These are phyloP conservation scores for Cyrtonyx montezumae DNA, from an alignment of 2,113 vertebrate genomes.

Conservation along the genomic window DNA sequence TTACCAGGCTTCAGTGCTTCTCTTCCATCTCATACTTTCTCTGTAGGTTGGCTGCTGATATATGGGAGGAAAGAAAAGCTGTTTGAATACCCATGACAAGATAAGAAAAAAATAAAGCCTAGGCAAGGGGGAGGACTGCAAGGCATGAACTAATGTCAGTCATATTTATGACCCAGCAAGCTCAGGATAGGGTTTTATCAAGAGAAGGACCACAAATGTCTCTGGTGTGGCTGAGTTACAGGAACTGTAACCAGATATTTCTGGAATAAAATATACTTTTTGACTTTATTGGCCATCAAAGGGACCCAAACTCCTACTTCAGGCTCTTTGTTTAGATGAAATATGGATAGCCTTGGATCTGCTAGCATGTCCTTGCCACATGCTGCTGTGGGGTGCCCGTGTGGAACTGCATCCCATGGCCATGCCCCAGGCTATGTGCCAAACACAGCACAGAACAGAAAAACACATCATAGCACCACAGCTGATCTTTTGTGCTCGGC, in stretches of 20 bases:
- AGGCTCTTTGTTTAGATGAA: background rate
- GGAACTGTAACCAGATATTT: background rate
- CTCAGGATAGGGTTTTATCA: background rate
- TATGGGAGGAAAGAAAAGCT: background rate
- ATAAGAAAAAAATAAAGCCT: background rate
- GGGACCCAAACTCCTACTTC: background rate
- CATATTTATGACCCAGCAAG: background rate
- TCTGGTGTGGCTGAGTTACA: background rate
- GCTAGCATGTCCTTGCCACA: background rate
- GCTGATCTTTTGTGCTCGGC: slow-evolving; percentile 58
- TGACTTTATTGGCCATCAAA: background rate
- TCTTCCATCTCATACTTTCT: background rate
- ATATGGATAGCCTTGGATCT: background rate
- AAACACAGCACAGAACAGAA: background rate
- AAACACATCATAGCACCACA: slow-evolving; percentile 31
- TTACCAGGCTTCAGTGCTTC: background rate
- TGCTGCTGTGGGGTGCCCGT: background rate
- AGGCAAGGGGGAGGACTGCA: background rate
- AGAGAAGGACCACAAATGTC: fast-evolving
- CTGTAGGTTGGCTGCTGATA: background rate
- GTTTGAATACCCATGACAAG: background rate
- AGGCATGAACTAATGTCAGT: background rate
- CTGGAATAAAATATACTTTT: background rate
- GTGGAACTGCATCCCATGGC: background rate
- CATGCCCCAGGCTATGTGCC: background rate